A percentile compares a stretch with the other conserved stretches of the same genome.
Conservation (phyloP, 2,113 vertebrate species). For the Amphiprion ocellaris region DNA sequence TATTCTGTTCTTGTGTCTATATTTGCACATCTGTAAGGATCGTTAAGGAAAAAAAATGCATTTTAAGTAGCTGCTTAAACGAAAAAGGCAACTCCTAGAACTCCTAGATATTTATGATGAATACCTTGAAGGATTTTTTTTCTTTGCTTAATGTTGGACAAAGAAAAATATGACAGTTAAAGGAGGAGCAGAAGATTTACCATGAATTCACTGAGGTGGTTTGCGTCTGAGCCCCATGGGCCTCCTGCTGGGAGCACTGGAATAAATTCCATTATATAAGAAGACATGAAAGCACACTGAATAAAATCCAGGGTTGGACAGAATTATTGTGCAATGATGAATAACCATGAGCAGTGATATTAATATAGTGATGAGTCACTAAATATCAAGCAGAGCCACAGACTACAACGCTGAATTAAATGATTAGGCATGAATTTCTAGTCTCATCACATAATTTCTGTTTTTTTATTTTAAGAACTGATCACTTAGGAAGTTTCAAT, state of each 20-base stretch:
- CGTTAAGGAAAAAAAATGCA: neutral
- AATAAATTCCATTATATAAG: constrained; percentile 53
- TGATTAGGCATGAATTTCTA: constrained; percentile 2
- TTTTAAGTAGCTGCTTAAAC: neutral
- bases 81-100: neutral
- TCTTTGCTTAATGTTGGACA: neutral
- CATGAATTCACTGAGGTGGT: constrained; percentile 37
- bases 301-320: constrained; percentile 38
- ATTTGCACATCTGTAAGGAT: too few relatives aligned
- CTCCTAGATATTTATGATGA: neutral
- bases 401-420: constrained; percentile 42
- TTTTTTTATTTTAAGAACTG: neutral
- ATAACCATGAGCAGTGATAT: constrained; percentile 61
- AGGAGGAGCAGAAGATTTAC: constrained; percentile 31
- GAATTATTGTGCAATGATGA: constrained; percentile 61
- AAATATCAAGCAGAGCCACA: constrained; percentile 8
- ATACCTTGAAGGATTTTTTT: neutral
- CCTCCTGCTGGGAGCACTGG: constrained; percentile 39
- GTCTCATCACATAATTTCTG: constrained; percentile 10
- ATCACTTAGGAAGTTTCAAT: neutral
- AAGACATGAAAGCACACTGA: constrained; percentile 47
- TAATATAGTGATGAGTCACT: constrained; percentile 48
- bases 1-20: neutral
- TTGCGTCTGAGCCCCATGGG: constrained; percentile 33
- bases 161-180: constrained; percentile 29